Evolutionary conservation across 2,888 invertebrate genomes (phyloP).

Genomic region (Notodromas monacha): DNA sequence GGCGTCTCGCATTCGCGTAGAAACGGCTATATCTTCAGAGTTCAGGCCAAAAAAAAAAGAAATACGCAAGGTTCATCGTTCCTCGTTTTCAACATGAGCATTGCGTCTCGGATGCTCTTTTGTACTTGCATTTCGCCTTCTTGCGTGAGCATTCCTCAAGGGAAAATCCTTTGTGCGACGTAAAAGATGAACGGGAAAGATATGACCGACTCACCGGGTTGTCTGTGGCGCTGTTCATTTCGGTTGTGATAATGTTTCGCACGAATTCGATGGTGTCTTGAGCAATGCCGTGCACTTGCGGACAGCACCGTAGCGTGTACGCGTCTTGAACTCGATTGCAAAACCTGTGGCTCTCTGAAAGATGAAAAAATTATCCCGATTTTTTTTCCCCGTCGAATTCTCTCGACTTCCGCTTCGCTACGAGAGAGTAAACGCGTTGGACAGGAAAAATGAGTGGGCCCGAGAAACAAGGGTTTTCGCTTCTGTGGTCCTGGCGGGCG

Average conservation of each 20-base stretch:
- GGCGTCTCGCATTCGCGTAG: no score
- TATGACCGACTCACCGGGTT: conserved; percentile 22
- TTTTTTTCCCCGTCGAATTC: no score
- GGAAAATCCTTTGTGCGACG: neutral
- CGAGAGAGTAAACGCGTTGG: no score
- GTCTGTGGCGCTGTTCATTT: conserved; percentile 31
- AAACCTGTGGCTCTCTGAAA: conserved; percentile 27
- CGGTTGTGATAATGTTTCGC: conserved; percentile 23
- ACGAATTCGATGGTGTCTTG: conserved; percentile 30
- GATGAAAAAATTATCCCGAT: no score
- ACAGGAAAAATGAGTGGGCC: no score
- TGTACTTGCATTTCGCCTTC: neutral
- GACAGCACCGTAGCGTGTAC: conserved; percentile 29
- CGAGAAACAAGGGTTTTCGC: no score
- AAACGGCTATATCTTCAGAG: no score
- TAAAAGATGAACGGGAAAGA: neutral
- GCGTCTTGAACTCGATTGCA: conserved; percentile 31
- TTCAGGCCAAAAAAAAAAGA: no score
- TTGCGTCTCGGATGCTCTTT: neutral
- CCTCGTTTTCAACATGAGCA: no score
- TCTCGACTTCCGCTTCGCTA: no score
- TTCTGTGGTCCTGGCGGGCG: no score
- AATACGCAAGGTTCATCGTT: no score
- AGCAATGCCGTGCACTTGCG: conserved; percentile 29
- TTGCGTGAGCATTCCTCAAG: neutral